Base-by-base conservation (phyloP, 2,797 vertebrate species). In the Cyclura pinguis region DNA sequence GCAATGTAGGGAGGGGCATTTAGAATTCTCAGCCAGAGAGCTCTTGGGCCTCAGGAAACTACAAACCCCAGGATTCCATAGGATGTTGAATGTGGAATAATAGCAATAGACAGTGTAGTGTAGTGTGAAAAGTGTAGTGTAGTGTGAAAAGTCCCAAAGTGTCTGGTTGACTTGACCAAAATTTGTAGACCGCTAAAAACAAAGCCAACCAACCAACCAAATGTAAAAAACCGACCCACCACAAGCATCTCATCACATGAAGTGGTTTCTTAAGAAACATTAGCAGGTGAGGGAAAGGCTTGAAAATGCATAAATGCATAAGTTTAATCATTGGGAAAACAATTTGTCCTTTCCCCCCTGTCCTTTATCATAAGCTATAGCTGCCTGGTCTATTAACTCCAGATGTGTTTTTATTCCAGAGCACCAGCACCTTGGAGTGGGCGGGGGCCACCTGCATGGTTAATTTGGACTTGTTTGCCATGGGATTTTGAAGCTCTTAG, bases 391-490 rank as follows among this genome's bases (percentile, higher is more conserved):
- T 93, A 88, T 93, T 94, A 95, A 93, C 88, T 91, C 83, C 78
- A 85, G 81, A 90, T 90, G 88, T 87, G 87, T 92, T 47, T 93
- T 92, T 87, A 87, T 88, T 87, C 83, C 90, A 91, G 87, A 29
- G 64, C 91, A 89, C 87, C 88, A 6, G 6, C 88, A 88, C 85
- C 77, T 95, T 89, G 59, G 86, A 95, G 86, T 89, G 81, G 67
- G n/a, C 80, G 76, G 18, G 91, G 91, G 57, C 93, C 84, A 91
- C 42, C 52, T 69, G 88, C 77, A 47, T 52, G 91, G 93, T 91
- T 96, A 92, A 94, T 95, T 91, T 73, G 89, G 93, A 92, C 84
- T 91, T 93, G 93, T 87, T 90, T 95, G 89, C 94, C 89, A 88
- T 1, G 88, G 92, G 89, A 93, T 90, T 89, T n/a, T 72, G 94